These are phyloP conservation scores for Tragelaphus eurycerus DNA, from an alignment of 2,797 vertebrate species.

Conservation along the genomic window DNA sequence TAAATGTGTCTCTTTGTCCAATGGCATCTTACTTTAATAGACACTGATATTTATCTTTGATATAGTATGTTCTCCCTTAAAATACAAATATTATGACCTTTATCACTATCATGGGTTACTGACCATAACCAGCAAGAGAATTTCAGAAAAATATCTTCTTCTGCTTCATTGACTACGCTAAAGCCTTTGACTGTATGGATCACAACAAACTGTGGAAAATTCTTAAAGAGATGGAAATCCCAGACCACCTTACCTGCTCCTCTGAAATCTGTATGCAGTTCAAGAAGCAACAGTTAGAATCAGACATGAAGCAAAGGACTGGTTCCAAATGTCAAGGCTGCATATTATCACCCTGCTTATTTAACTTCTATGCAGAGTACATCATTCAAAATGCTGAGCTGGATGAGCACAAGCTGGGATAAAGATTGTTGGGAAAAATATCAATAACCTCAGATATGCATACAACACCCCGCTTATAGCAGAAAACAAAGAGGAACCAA, in stretches of 20 bases:
- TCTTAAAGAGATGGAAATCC: background rate
- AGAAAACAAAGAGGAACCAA: background rate
- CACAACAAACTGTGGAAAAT: background rate
- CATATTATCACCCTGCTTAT: background rate
- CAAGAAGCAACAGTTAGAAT: background rate
- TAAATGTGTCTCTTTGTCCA: background rate
- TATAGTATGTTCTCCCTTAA: background rate
- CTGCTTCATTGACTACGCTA: background rate
- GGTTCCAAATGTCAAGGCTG: background rate
- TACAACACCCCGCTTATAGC: rapidly evolving
- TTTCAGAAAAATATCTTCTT: background rate
- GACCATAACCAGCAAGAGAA: background rate
- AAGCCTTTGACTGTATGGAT: background rate
- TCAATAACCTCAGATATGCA: background rate
- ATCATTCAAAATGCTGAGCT: background rate
- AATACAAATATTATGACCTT: background rate
- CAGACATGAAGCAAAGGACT: background rate
- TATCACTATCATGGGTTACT: background rate
- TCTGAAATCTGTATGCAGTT: background rate
- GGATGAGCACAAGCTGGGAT: background rate
- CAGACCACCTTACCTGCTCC: background rate
- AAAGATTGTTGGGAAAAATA: background rate
- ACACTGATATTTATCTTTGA: background rate
- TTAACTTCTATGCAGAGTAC: background rate
- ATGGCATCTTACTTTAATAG: background rate